Evolutionary conservation across 2,113 vertebrate genomes (phyloP).

Genomic region (Percopsis transmontana): DNA sequence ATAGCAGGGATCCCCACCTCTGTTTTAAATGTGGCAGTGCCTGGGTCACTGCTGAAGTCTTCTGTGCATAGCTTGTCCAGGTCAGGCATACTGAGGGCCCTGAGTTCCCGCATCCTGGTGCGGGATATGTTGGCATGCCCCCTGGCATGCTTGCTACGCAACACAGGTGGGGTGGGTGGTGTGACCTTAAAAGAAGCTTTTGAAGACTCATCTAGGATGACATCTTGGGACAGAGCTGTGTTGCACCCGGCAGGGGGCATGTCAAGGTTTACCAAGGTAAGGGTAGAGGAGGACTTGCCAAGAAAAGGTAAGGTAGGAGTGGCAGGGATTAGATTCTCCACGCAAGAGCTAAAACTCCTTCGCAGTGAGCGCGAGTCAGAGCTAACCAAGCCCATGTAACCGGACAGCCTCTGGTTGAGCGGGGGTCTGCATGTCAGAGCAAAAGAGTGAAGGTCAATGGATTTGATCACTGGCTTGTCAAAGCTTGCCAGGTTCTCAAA

Average conservation of each 20-base stretch:
- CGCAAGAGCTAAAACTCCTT: slow-evolving; percentile 83
- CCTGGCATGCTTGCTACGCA: slow-evolving; percentile 67
- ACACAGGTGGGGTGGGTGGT: slow-evolving; percentile 50
- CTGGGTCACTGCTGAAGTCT: slow-evolving; percentile 60
- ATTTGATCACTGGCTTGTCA: slow-evolving; percentile 79
- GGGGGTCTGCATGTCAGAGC: slow-evolving; percentile 73
- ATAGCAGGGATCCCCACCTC: slow-evolving; percentile 75
- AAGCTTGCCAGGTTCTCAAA: slow-evolving; percentile 93
- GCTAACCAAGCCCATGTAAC: slow-evolving; percentile 67
- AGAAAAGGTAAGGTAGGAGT: slow-evolving; percentile 32
- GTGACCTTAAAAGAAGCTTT: slow-evolving; percentile 11
- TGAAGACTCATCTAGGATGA: background rate
- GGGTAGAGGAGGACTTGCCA: slow-evolving; percentile 54
- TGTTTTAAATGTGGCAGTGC: slow-evolving; percentile 65
- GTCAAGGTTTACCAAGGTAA: slow-evolving; percentile 34
- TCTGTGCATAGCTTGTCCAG: slow-evolving; percentile 87
- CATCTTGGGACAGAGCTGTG: slow-evolving; percentile 25
- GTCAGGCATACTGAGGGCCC: slow-evolving; percentile 92
- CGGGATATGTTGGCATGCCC: slow-evolving; percentile 65
- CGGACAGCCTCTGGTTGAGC: slow-evolving; percentile 79
- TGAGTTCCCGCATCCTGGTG: slow-evolving; percentile 84
- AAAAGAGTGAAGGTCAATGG: slow-evolving; percentile 76
- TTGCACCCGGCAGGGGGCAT: slow-evolving; percentile 21
- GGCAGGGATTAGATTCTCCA: slow-evolving; percentile 64
- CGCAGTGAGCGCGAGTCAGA: slow-evolving; percentile 67